A percentile compares a stretch with the other conserved stretches of the same genome.
phyloP scores from a whole-genome alignment of 2,888 invertebrate genomes.

The Erpobdella octoculata region DNA sequence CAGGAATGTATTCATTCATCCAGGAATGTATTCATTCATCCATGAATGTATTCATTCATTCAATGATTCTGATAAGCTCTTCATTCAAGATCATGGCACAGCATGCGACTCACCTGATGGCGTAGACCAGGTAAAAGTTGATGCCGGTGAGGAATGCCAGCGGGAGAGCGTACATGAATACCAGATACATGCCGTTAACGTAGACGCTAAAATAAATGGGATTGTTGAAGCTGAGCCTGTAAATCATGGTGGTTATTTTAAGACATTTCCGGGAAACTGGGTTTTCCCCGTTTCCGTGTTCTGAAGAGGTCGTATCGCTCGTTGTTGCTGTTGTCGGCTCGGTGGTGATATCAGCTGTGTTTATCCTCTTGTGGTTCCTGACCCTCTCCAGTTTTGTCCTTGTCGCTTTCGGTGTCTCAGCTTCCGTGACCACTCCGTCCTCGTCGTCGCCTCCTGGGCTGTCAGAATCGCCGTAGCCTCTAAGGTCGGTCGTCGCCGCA shows the following conservation, averaged over 20 bases:
- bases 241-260: slow-evolving; percentile 24
- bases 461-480: no score
- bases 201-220: slow-evolving; percentile 34
- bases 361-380: no score
- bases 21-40: not conserved
- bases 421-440: not conserved
- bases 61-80: not conserved
- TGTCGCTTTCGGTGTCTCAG: not conserved
- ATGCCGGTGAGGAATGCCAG: slow-evolving; percentile 31
- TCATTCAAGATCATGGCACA: no score
- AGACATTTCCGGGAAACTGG: not conserved
- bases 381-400: no score
- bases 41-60: not conserved
- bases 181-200: slow-evolving; percentile 31
- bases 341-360: no score
- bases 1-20: not conserved
- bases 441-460: not conserved
- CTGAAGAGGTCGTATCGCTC: no score
- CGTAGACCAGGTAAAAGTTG: slow-evolving; percentile 33
- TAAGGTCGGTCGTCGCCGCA: no score
- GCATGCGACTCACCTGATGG: slow-evolving; percentile 29
- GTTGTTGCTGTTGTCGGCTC: no score
- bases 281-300: not conserved
- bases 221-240: slow-evolving; percentile 31
- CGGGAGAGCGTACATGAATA: slow-evolving; percentile 36